Evolutionary conservation across 2,888 invertebrate genomes (phyloP), one percentile per base, ranked within the genome.

Genomic region (Cheiracanthium punctorium): DNA sequence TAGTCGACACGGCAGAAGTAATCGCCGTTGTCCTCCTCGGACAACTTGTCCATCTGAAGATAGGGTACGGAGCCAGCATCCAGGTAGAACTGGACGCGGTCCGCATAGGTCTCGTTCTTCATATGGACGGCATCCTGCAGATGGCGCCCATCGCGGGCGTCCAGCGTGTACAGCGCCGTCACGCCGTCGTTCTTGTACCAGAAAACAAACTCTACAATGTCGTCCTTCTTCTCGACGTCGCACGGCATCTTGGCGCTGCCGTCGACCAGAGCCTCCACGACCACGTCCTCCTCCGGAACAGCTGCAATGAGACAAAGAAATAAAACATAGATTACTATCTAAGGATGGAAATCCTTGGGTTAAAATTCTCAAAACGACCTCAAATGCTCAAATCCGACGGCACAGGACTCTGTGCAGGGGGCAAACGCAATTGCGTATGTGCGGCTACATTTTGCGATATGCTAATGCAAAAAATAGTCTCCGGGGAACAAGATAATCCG

Each of bases 101-200:
- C 76, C n/a, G 72, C 72, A 33, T 87, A 80, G 0, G 81, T 87
- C 65, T 86, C 85, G 29, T 87, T 80, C 24, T 67, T 58, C 67
- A 81, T 72, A 52, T 87, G 87, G 20, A 48, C 30, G 32, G 81
- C 87, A 4, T 81, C 58, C 0, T 43, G 29, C 5, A 87, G 77
- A 0, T 24, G 32, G 8, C 24, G 52, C 24, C 70, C 17, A 29
- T 85, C 80, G 12, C 87, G 37, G 2, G 76, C 71, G 69, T 87
- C 87, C 43, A 87, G 73, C 0, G 87, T 87, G 65, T 87, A 87
- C 10, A 87, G 67, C 1, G 87, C 81, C 8, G 87, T 87, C 20
- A 87, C 87, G 1, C 80, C 87, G 20, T 87, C 87, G 43, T 87
- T 80, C 77, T 87, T 87, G 77, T 87, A 87, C 87, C 87, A 87